Evolutionary conservation across 2,797 vertebrate genomes (phyloP), one percentile per base, ranked within the genome.

Genomic region (Alosa sapidissima): DNA sequence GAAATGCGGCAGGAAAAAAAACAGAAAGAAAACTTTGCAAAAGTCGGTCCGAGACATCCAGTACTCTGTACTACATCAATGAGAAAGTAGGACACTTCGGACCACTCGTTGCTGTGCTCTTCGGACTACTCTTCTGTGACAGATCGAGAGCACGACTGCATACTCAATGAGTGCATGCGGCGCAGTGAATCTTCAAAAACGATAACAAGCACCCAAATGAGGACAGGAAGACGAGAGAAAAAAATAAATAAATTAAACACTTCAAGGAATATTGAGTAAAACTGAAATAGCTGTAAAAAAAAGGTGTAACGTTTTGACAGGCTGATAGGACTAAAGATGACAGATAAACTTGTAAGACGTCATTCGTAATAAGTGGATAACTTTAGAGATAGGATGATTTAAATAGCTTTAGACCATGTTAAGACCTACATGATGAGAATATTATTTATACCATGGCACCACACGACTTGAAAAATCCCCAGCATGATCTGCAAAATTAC

Each of bases 61-160:
- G 49, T 14, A 13, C 24, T 13, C 24, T 52, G 49, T 16, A 78
- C 72, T 55, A 54, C 81, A 82, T 82, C 49, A 52, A 36, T 41
- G 14, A 52, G 49, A 52, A 55, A 82, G n/a, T 52, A n/a, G 81
- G 81, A 33, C 81, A 81, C n/a, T 33, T 19, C 45, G 16, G 81
- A 55, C 60, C 36, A 28, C 47, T 33, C 48, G 60, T 65, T 48
- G 41, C 36, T 21, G 72, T 10, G 16, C 72, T 47, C 41, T 45
- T 78, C 19, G 72, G 72, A 78, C 72, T 19, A 19, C 36, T 16
- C 72, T 45, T 21, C 14, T 0, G 0, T 78, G 72, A 47, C 72
- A 47, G 72, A 78, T 78, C 72, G 72, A 78, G 72, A 78, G 72
- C 72, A 78, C 2, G 41, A 78, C 72, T 75, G 72, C 36, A 78